Conservation (phyloP, 2,797 vertebrate species). For the Thripadectes ignobilis region DNA sequence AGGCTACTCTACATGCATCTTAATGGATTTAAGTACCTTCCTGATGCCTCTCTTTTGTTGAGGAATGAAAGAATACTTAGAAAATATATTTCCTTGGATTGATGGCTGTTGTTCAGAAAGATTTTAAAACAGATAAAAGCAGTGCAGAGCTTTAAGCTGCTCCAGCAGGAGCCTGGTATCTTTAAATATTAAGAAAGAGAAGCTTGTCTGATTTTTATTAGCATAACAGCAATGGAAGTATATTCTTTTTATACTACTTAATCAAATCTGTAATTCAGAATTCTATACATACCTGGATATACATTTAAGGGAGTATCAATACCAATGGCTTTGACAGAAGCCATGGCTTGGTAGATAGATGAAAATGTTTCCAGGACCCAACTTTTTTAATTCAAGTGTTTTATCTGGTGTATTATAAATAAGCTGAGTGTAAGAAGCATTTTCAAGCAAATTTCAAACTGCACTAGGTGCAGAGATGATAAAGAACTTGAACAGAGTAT, state of each 20-base stretch:
- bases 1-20: background rate
- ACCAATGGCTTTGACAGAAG: background rate
- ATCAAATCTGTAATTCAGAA: constrained; percentile 42
- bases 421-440: background rate
- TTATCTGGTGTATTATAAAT: background rate
- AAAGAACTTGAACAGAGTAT: background rate
- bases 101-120: background rate
- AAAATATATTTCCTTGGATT: constrained; percentile 3
- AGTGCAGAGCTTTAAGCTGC: constrained; percentile 38
- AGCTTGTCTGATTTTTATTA: constrained; percentile 36
- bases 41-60: background rate
- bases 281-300: background rate
- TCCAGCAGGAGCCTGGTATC: background rate
- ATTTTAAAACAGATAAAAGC: constrained; percentile 53
- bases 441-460: constrained; percentile 6
- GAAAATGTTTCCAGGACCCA: background rate
- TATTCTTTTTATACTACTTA: constrained; percentile 30
- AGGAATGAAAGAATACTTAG: constrained; percentile 14
- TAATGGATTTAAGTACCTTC: constrained; percentile 20
- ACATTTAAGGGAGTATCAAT: constrained; percentile 15
- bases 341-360: background rate
- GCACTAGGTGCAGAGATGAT: background rate
- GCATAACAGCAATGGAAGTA: background rate
- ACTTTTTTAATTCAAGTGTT: background rate
- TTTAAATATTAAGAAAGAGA: constrained; percentile 55